A percentile compares a stretch with the other conserved stretches of the same genome.
These are phyloP conservation scores for Rhinogobio ventralis DNA, from an alignment of 2,797 vertebrate genomes.

Conservation along the genomic window DNA sequence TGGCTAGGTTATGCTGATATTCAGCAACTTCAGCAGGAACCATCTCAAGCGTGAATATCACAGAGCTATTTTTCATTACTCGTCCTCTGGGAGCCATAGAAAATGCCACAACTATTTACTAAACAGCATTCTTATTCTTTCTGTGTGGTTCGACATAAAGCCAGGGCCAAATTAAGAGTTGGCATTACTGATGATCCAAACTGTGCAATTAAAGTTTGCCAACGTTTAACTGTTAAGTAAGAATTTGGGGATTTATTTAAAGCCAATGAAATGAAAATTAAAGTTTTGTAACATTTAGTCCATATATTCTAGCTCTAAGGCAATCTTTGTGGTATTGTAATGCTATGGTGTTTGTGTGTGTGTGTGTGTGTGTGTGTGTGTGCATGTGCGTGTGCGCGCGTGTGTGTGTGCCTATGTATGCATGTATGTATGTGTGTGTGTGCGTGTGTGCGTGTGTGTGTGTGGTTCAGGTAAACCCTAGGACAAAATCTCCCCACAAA, in stretches of 20 bases:
- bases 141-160: not conserved
- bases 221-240: not conserved
- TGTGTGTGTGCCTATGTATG: too few species aligned
- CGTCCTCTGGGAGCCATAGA: conserved; percentile 7
- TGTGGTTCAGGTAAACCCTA: too few species aligned
- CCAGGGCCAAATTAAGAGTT: conserved; percentile 1
- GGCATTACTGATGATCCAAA: conserved; percentile 16
- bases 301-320: not conserved
- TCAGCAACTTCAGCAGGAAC: conserved; percentile 18
- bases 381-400: too few species aligned
- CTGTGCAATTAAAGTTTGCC: not conserved
- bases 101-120: conserved; percentile 14
- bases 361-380: not conserved
- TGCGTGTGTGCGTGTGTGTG: too few species aligned
- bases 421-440: not conserved
- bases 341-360: not conserved
- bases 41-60: conserved; percentile 14
- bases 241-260: not conserved
- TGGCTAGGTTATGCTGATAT: not conserved
- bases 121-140: not conserved
- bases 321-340: not conserved
- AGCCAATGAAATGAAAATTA: not conserved
- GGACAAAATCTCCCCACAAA: too few species aligned
- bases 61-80: conserved; percentile 46
- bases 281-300: not conserved